Conservation (phyloP, 2,797 vertebrate species). For the Malacoctenus gilli region DNA sequence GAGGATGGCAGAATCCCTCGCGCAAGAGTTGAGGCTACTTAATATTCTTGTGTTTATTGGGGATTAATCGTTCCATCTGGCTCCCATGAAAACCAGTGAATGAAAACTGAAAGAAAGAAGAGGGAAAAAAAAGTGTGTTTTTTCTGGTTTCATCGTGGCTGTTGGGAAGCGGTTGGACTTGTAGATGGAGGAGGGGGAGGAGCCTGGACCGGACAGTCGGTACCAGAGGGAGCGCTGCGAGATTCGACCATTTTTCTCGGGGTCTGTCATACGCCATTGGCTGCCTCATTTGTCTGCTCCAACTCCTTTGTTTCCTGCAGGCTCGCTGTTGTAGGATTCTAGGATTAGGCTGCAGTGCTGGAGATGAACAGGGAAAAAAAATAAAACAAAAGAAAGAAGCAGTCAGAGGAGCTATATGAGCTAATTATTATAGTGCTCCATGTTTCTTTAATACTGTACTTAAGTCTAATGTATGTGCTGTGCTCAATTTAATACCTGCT, state of each 20-base stretch:
- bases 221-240: constrained; percentile 69
- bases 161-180: constrained; percentile 37
- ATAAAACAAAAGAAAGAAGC: constrained; percentile 13
- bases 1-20: constrained; percentile 41
- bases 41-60: constrained; percentile 73
- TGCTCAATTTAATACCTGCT: constrained; percentile 61
- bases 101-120: constrained; percentile 34
- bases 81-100: constrained; percentile 61
- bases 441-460: constrained; percentile 64
- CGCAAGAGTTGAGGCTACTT: constrained; percentile 66
- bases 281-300: constrained; percentile 79
- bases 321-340: constrained; percentile 50
- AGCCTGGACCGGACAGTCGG: constrained; percentile 54
- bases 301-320: constrained; percentile 78
- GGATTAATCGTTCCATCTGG: constrained; percentile 91
- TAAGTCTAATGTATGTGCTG: constrained; percentile 51
- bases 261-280: constrained; percentile 79
- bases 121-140: constrained; percentile 4
- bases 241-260: constrained; percentile 80
- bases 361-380: constrained; percentile 32
- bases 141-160: constrained; percentile 52
- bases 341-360: constrained; percentile 48
- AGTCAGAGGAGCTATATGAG: constrained; percentile 28
- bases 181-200: constrained; percentile 51
- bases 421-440: constrained; percentile 56